These are phyloP conservation scores for Papilio helenus DNA, from an alignment of 1,140 invertebrate genomes.

Conservation along the genomic window DNA sequence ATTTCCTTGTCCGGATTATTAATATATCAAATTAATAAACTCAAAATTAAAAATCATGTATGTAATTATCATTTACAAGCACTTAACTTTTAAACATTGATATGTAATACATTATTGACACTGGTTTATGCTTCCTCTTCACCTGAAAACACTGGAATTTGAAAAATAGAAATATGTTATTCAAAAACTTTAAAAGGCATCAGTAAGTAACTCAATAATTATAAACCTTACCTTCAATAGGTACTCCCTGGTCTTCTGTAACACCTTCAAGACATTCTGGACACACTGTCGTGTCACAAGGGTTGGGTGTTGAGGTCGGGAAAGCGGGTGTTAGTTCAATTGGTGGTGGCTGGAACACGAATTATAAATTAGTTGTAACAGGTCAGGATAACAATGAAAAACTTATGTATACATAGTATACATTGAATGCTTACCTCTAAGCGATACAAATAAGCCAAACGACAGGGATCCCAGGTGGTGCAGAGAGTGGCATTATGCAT, in stretches of 20 bases:
- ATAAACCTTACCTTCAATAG: constrained; percentile 55
- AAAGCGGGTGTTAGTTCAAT: constrained; percentile 65
- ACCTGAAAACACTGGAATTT: constrained; percentile 47
- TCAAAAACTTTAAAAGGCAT: constrained; percentile 25
- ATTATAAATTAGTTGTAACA: background rate
- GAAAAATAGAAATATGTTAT: constrained; percentile 6
- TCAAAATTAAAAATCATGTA: background rate
- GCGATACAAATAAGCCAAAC: constrained; percentile 72
- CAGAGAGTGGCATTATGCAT: constrained; percentile 76
- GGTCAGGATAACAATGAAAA: background rate
- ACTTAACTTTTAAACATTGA: constrained; percentile 30
- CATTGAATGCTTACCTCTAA: constrained; percentile 62
- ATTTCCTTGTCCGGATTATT: background rate
- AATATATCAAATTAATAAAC: background rate
- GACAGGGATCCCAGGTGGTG: constrained; percentile 76
- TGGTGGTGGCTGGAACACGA: constrained; percentile 66
- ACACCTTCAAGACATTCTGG: constrained; percentile 67
- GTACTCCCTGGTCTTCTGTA: constrained; percentile 59
- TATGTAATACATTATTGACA: constrained; percentile 36
- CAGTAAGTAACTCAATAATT: background rate
- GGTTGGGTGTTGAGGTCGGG: constrained; percentile 65
- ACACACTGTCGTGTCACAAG: constrained; percentile 74
- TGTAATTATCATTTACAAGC: background rate
- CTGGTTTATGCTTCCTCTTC: constrained; percentile 40
- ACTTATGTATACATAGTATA: background rate